Percentiles rank a stretch among this genome's conserved stretches.
These are phyloP conservation scores for Dinothrombium tinctorium DNA, from an alignment of 1,140 invertebrate genomes.

Conservation along the genomic window DNA sequence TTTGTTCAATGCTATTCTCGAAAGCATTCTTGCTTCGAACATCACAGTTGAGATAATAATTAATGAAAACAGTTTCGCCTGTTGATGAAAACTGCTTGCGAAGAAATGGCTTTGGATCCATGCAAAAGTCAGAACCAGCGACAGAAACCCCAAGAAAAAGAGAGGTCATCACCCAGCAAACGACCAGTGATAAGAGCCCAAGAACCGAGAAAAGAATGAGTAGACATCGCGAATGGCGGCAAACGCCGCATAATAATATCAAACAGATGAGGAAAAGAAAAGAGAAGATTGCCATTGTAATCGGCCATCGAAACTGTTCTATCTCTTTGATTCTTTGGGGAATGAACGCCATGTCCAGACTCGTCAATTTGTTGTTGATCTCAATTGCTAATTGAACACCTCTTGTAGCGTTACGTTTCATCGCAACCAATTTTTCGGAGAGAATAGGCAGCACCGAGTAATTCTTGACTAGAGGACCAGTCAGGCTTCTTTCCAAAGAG, in stretches of 20 bases:
- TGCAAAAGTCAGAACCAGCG: slow-evolving; percentile 47
- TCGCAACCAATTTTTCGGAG: slow-evolving; percentile 13
- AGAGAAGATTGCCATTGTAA: slow-evolving; percentile 47
- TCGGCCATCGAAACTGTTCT: slow-evolving; percentile 35
- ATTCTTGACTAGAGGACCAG: slow-evolving; percentile 40
- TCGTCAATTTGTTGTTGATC: slow-evolving; percentile 17
- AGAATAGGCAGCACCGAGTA: slow-evolving; percentile 27
- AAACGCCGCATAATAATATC: slow-evolving; percentile 52
- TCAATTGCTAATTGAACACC: slow-evolving; percentile 17
- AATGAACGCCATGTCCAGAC: slow-evolving; percentile 8
- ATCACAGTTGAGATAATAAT: slow-evolving; percentile 61
- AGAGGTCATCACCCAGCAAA: slow-evolving; percentile 63
- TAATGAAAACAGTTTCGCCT: slow-evolving; percentile 31
- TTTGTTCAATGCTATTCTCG: not conserved
- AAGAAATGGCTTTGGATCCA: slow-evolving; percentile 37
- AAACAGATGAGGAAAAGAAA: slow-evolving; percentile 51
- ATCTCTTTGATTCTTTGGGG: not conserved
- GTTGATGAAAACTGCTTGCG: slow-evolving; percentile 16
- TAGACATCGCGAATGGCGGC: slow-evolving; percentile 51
- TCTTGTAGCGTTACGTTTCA: slow-evolving; percentile 17
- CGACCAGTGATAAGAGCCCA: slow-evolving; percentile 63
- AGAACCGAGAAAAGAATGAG: slow-evolving; percentile 62
- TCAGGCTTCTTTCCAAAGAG: slow-evolving; percentile 41
- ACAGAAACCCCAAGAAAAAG: slow-evolving; percentile 52
- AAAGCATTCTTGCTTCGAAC: slow-evolving; percentile 14